Base-by-base conservation (phyloP, 2,113 vertebrate genomes). In the Esox niger region DNA sequence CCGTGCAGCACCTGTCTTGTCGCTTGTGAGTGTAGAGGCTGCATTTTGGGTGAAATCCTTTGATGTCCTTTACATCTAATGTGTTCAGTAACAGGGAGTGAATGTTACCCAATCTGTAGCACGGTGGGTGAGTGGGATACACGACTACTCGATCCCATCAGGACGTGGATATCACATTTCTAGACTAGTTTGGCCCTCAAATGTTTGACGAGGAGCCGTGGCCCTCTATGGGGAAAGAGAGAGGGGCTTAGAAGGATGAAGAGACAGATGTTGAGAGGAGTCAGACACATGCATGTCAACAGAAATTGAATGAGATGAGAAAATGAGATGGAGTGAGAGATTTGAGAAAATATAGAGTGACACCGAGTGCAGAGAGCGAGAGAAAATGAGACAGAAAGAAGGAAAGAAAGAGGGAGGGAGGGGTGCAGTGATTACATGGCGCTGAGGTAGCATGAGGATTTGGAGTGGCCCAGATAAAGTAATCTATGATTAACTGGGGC, bases 401-500 rank as follows among this genome's bases (percentile, higher is more conserved):
- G 1, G 58, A 32, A 30, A n/a, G 30, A 6, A 20, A n/a, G 29
- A 1, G 32, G 23, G 11, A 35, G 57, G 56, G 73, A 61, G 23
- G 47, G 64, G 62, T 68, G 70, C 70, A 72, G 84, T 81, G 82
- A 89, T 90, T 87, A 88, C 74, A 83, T 81, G 83, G 81, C 74
- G 82, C 86, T 81, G 86, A 86, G 86, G 87, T 88, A 84, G 84
- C 83, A 88, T 73, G 81, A 89, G 88, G 88, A 86, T 90, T 89
- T 87, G 71, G 79, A 88, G 87, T 89, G 91, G 78, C 88, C 87
- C 85, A 90, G 89, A 90, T 90, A 90, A 87, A 87, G 86, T 89
- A 88, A 91, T 91, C 88, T 90, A 86, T 89, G 90, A 92, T 91
- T 90, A 89, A 89, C 88, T 79, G 76, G 82, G 85, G 69, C 73